Evolutionary conservation across 2,888 invertebrate species (phyloP), one percentile per base, ranked within the genome.

Genomic region (Drosophila maculinotata): DNA sequence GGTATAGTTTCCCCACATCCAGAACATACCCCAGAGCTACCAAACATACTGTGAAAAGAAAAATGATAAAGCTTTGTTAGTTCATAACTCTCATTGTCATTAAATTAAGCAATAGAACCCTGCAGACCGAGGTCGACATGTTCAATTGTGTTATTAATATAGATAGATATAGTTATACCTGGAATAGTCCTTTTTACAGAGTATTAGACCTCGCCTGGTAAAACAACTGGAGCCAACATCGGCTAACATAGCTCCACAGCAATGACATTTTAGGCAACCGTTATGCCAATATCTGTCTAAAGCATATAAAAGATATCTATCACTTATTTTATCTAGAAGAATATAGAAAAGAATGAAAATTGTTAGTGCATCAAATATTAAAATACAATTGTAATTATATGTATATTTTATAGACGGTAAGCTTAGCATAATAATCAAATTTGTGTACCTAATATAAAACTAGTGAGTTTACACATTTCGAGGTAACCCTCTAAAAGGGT

Each of bases 251-350:
- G 96, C 95, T 78, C 95, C 95, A 92, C 98, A 98, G 92, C 95
- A 96, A 90, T 96, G 95, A 93, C 98, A 98, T 93, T 98, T 98
- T 89, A 98, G 94, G 92, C 98, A 98, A 87, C 95, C 95, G 93
- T 97, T 97, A 93, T 98, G 98, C 98, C 98, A 98, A 93, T 97
- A 98, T 92, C 97, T 94, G 93, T 98, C 98, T 91, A 98, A 93
- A 84, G 98, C 97, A 92, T 96, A 96, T 76, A 98, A 94, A 79
- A 98, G 94, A 93, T 95, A 98, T 92, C 97, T 94, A 93, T 98
- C 98, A 88, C 96, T 94, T 91, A 98, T 98, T 93, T 97, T 96
- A 82, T 91, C 91, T 91, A 77, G n/a, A 68, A 76, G 54, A 67
- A 69, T 30, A 33, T 1, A 58, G 44, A 63, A 38, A 52, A 58